phyloP scores from a whole-genome alignment of 2,797 vertebrate species.

The Channa striata region DNA sequence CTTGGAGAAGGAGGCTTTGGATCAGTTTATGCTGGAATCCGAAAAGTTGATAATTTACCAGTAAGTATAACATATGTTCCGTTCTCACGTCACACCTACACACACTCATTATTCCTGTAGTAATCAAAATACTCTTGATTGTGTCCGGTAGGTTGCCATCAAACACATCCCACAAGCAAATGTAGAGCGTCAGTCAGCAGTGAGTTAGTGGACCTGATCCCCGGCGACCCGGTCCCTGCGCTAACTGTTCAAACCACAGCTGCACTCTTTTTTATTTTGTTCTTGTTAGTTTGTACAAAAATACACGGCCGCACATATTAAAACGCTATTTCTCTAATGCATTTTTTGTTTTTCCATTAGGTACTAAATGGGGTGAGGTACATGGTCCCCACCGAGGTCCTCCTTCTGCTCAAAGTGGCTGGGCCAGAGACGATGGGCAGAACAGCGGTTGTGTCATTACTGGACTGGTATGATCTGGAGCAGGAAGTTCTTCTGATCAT shows the following conservation, averaged over 20 bases:
- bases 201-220: neutral
- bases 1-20: constrained; percentile 12
- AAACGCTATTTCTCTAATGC: neutral
- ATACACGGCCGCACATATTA: too few species aligned
- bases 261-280: too few species aligned
- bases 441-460: neutral
- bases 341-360: neutral
- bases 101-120: too few species aligned
- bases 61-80: too few species aligned
- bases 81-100: too few species aligned
- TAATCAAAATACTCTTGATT: neutral
- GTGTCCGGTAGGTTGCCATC: constrained; percentile 3
- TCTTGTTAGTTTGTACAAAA: too few species aligned
- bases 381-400: neutral
- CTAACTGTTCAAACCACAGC: too few species aligned
- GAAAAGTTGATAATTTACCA: too few species aligned
- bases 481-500: constrained; percentile 18
- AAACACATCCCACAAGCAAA: neutral
- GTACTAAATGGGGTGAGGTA: neutral
- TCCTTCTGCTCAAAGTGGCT: neutral
- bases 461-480: neutral
- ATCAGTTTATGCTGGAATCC: neutral
- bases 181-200: neutral
- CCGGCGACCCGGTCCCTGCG: too few species aligned
- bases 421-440: neutral